phyloP scores from a whole-genome alignment of 2,113 vertebrate genomes.

The Calidris pugnax region DNA sequence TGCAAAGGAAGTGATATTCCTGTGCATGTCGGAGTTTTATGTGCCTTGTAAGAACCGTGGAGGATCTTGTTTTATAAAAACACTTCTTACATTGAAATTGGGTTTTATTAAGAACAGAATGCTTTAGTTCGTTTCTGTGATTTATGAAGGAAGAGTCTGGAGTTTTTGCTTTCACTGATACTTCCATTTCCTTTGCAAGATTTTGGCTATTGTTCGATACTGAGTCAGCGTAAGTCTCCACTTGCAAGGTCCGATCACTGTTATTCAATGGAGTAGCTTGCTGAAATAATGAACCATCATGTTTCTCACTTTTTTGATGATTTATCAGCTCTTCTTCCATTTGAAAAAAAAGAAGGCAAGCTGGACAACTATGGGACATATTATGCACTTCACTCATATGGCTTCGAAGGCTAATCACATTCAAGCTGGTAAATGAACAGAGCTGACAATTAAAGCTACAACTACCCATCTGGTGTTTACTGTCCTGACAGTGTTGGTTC shows the following conservation, averaged over 20 bases:
- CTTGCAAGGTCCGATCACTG: slow-evolving; percentile 26
- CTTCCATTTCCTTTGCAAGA: slow-evolving; percentile 14
- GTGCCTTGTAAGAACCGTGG: slow-evolving; percentile 85
- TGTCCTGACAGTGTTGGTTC: slow-evolving; percentile 69
- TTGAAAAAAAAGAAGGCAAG: slow-evolving; percentile 69
- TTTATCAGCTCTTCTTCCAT: slow-evolving; percentile 64
- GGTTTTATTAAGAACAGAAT: slow-evolving; percentile 70
- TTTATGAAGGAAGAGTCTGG: slow-evolving; percentile 25
- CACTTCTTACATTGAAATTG: slow-evolving; percentile 89
- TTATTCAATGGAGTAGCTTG: neutral
- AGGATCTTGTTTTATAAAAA: slow-evolving; percentile 87
- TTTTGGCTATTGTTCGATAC: slow-evolving; percentile 10
- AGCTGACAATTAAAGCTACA: slow-evolving; percentile 63
- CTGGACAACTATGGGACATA: slow-evolving; percentile 57
- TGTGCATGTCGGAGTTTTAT: slow-evolving; percentile 83
- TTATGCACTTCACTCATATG: slow-evolving; percentile 74
- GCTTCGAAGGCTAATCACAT: slow-evolving; percentile 31
- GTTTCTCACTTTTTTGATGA: slow-evolving; percentile 66
- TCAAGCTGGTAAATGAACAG: slow-evolving; percentile 62
- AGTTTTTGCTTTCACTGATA: slow-evolving; percentile 41
- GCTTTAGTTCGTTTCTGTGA: slow-evolving; percentile 72
- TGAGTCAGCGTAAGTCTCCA: neutral
- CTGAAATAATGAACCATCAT: slow-evolving; percentile 19
- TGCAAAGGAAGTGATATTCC: slow-evolving; percentile 87
- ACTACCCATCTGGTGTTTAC: slow-evolving; percentile 50